Conservation (phyloP, 1,140 invertebrate genomes). For the Eupristina koningsbergeri region DNA sequence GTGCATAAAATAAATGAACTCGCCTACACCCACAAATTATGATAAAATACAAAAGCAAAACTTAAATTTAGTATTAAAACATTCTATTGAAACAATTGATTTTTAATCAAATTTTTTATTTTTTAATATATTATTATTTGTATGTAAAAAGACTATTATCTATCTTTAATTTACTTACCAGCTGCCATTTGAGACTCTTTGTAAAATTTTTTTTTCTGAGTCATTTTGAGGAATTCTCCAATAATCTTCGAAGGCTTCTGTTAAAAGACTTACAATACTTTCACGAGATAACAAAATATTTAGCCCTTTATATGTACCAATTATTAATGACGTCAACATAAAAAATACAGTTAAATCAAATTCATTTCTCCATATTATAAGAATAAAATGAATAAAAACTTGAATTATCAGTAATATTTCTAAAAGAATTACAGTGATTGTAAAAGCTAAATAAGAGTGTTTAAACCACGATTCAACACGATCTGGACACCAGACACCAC, state of each 20-base stretch:
- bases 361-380: neutral
- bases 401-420: neutral
- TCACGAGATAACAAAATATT: neutral
- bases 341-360: constrained; percentile 3
- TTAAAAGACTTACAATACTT: neutral
- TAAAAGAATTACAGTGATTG: neutral
- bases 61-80: too few species aligned
- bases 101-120: too few species aligned
- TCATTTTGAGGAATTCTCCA: constrained; percentile 7
- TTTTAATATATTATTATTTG: too few species aligned
- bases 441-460: neutral
- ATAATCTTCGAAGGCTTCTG: neutral
- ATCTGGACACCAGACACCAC: constrained; percentile 25
- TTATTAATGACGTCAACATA: neutral
- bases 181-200: neutral
- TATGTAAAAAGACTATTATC: too few species aligned
- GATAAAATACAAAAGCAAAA: too few species aligned
- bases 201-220: constrained; percentile 23
- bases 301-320: constrained; percentile 5
- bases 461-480: neutral
- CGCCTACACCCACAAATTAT: neutral
- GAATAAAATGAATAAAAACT: constrained; percentile 12
- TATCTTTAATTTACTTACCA: constrained; percentile 35
- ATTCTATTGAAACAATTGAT: too few species aligned
- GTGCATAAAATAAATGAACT: constrained; percentile 12